phyloP scores from a whole-genome alignment of 1,140 invertebrate genomes.

The Anoplolepis gracilipes region DNA sequence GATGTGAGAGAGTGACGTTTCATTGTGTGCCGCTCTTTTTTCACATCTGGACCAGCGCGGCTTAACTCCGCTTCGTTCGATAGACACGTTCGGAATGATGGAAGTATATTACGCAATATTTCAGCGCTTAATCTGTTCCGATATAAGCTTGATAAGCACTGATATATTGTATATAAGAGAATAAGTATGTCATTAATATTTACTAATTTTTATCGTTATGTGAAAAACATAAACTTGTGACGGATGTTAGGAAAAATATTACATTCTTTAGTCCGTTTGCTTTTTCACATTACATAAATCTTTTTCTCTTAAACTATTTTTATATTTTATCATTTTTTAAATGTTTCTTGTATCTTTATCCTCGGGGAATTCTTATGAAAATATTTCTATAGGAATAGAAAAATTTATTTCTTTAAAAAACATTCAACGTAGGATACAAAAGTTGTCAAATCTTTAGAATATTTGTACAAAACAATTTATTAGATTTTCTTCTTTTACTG shows the following conservation, averaged over 20 bases:
- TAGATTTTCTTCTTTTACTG: not conserved
- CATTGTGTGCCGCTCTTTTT: slow-evolving; percentile 78
- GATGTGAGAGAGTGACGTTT: slow-evolving; percentile 75
- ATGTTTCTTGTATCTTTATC: not conserved
- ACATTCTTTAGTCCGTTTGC: no score
- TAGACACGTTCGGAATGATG: not conserved
- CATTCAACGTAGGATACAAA: no score
- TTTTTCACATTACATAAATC: not conserved
- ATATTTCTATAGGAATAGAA: not conserved
- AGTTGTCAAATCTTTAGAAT: no score
- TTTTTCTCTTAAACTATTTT: not conserved
- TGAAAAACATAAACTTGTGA: no score
- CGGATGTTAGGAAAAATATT: no score
- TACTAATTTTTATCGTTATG: no score
- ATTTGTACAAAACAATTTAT: not conserved
- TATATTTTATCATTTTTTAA: not conserved
- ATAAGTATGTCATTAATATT: no score
- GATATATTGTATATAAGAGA: no score
- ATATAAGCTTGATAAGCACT: no score
- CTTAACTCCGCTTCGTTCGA: not conserved
- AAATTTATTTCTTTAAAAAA: not conserved
- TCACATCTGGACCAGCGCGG: slow-evolving; percentile 77
- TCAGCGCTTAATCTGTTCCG: no score
- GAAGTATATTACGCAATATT: slow-evolving; percentile 14
- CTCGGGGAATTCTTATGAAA: not conserved